A percentile compares a stretch with the other conserved stretches of the same genome.
Evolutionary conservation across 2,888 invertebrate species (phyloP).

Genomic region (Ennomos erosarius): DNA sequence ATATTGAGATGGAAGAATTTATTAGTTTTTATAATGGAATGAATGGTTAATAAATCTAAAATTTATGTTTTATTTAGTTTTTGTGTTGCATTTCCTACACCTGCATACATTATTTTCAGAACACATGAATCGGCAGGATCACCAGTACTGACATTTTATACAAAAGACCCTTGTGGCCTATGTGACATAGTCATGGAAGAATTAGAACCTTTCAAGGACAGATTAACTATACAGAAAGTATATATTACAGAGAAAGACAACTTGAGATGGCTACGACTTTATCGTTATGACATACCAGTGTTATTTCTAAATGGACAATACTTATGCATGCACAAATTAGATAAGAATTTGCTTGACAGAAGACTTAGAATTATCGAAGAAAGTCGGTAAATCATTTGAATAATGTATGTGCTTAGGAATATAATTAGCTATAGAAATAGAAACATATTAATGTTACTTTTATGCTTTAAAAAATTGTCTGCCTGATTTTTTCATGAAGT

Average conservation of each 20-base stretch:
- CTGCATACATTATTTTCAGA: slow-evolving; percentile 65
- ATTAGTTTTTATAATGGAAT: slow-evolving; percentile 44
- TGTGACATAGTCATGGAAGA: slow-evolving; percentile 92
- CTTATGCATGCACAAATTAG: slow-evolving; percentile 91
- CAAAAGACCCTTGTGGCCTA: slow-evolving; percentile 92
- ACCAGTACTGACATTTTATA: slow-evolving; percentile 91
- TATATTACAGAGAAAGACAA: slow-evolving; percentile 91
- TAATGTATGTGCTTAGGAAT: not conserved
- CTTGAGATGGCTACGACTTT: slow-evolving; percentile 89
- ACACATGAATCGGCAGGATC: slow-evolving; percentile 64
- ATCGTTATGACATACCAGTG: slow-evolving; percentile 94
- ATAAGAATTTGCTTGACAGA: slow-evolving; percentile 83
- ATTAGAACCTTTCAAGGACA: slow-evolving; percentile 84
- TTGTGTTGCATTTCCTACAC: slow-evolving; percentile 31
- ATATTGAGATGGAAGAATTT: slow-evolving; percentile 32
- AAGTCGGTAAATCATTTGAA: slow-evolving; percentile 24
- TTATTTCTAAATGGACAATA: slow-evolving; percentile 93
- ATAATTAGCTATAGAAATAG: not conserved
- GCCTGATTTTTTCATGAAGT: too few species aligned
- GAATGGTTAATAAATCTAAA: slow-evolving; percentile 49
- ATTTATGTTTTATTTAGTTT: slow-evolving; percentile 46
- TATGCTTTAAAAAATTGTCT: not conserved
- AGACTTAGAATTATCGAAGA: slow-evolving; percentile 75
- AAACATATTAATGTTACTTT: not conserved
- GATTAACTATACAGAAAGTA: slow-evolving; percentile 89